Base-by-base conservation (phyloP, 2,113 vertebrate species). In the Hiodon alosoides region DNA sequence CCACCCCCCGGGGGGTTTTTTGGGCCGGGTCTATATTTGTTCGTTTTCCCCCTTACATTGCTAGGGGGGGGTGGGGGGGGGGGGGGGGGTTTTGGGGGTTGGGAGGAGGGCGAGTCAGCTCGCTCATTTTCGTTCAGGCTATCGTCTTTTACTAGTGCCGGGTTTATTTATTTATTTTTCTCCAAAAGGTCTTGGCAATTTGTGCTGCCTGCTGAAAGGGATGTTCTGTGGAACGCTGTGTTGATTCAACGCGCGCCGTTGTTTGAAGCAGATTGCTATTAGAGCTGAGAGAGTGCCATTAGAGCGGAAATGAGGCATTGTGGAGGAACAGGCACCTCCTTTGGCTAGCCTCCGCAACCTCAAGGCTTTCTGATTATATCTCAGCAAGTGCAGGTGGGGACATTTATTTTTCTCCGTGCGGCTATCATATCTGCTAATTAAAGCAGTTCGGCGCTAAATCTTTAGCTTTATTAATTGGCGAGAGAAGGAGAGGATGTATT, bases 231-330 rank as follows among this genome's bases (percentile, higher is more conserved):
- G 67, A 71, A 76, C 72, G 71, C 71, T 77, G 69, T 72, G 78
- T 74, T 75, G 73, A 75, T 81, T 84, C 79, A 80, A 78, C 83
- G 81, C 79, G 79, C 67, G 71, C 80, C 80, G 83, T 85, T 86
- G 84, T 84, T 83, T 83, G 81, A 83, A 85, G 83, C 81, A 86
- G 86, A 86, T 85, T 79, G 81, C 84, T 86, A 83, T 88, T 86
- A 86, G 79, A 52, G 60, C 6, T 74, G 76, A 83, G 79, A 67
- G 78, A 80, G 74, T 81, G 78, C 85, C 77, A 85, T 90, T 89
- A 87, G 78, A 74, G 81, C 85, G 82, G 81, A 89, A 87, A 86
- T 87, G 82, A 89, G 82, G 84, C 86, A 84, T 87, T 86, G 85
- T 88, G 83, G 85, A 80, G 85, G 85, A 87, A 88, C 86, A 80